These are phyloP conservation scores for Triplophysa dalaica DNA, from an alignment of 2,113 vertebrate species.

Conservation along the genomic window DNA sequence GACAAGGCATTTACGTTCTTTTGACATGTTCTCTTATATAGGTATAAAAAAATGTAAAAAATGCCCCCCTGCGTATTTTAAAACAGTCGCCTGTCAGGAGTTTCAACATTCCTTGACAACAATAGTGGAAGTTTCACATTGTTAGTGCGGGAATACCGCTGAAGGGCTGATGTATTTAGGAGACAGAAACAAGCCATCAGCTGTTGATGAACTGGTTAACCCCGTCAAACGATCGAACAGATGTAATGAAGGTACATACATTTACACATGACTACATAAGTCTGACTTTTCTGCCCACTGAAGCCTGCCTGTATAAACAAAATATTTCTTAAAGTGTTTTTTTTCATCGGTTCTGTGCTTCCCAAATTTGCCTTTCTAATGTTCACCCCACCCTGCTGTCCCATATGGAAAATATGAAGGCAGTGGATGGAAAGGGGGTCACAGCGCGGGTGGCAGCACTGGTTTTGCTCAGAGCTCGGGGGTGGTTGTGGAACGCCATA, in stretches of 20 bases:
- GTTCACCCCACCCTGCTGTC: background rate
- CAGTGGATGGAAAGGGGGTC: constrained; percentile 49
- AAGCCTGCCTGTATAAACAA: background rate
- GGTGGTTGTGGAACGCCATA: constrained; percentile 35
- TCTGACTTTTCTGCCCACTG: constrained; percentile 26
- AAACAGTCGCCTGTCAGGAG: constrained; percentile 35
- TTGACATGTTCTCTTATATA: background rate
- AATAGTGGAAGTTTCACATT: constrained; percentile 37
- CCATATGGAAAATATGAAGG: constrained; percentile 40
- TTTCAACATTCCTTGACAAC: constrained; percentile 51
- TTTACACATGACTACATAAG: constrained; percentile 12
- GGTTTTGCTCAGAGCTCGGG: constrained; percentile 24
- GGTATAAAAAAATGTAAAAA: too few species aligned
- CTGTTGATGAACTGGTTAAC: constrained; percentile 43
- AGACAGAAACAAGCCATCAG: background rate
- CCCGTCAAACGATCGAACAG: constrained; percentile 27
- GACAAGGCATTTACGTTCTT: background rate
- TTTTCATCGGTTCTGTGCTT: background rate
- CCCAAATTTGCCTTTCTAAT: background rate
- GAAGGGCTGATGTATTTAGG: background rate
- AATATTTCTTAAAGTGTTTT: background rate
- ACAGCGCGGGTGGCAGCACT: constrained; percentile 33
- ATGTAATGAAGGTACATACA: constrained; percentile 8
- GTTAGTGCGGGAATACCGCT: constrained; percentile 10
- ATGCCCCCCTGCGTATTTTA: background rate